These are phyloP conservation scores for Taphrorychus bicolor DNA, from an alignment of 2,888 invertebrate genomes.

Conservation along the genomic window DNA sequence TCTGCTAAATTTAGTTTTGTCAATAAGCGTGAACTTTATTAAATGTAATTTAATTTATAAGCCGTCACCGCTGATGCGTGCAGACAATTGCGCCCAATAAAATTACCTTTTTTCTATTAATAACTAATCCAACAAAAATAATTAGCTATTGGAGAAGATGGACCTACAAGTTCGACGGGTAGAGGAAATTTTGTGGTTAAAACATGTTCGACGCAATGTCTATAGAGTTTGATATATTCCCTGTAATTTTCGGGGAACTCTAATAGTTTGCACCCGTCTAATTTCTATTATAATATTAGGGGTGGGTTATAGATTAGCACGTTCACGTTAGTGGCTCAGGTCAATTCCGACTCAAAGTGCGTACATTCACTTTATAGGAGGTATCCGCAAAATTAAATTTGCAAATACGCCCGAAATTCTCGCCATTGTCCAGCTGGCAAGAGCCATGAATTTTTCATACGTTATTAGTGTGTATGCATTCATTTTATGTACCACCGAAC, in stretches of 20 bases:
- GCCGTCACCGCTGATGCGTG: conserved; percentile 17
- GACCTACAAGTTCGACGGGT: conserved; percentile 24
- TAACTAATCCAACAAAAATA: conserved; percentile 2
- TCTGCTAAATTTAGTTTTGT: conserved; percentile 23
- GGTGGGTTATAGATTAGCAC: conserved; percentile 33
- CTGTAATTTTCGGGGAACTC: conserved; percentile 35
- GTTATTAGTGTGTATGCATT: conserved; percentile 15
- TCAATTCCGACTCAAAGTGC: conserved; percentile 39
- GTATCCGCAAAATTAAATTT: conserved; percentile 26
- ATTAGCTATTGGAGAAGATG: conserved; percentile 20
- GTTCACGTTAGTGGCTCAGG: conserved; percentile 23
- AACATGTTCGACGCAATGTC: conserved; percentile 31
- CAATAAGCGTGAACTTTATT: conserved; percentile 19
- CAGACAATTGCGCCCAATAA: conserved; percentile 2
- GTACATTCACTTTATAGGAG: conserved; percentile 26
- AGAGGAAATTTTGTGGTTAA: conserved; percentile 39
- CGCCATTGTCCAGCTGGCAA: conserved; percentile 25
- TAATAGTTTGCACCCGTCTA: conserved; percentile 33
- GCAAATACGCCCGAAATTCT: conserved; percentile 31
- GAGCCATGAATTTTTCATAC: conserved; percentile 32
- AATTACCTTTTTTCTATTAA: conserved; percentile 3
- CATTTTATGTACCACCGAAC: conserved; percentile 3
- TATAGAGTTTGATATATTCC: conserved; percentile 37
- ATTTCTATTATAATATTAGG: conserved; percentile 41
- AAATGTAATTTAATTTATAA: conserved; percentile 22